Evolutionary conservation across 2,113 vertebrate genomes (phyloP), one percentile per base, ranked within the genome.

Genomic region (Otis tarda): DNA sequence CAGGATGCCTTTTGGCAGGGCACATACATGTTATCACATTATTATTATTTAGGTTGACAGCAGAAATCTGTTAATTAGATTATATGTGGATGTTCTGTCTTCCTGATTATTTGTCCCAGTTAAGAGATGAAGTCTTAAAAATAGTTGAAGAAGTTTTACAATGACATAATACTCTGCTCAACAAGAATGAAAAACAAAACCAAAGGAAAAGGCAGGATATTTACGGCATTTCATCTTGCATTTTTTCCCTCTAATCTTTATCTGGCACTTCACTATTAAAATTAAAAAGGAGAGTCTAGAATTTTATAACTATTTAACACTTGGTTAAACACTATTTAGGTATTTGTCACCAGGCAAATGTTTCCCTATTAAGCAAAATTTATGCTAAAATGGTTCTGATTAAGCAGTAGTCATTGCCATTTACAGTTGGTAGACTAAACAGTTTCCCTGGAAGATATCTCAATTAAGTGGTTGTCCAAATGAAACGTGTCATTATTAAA

Each of bases 321-420:
- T 95, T 96, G 96, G 96, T 96, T 97, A 97, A 97, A 89, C 95
- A 86, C 93, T 93, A 71, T 93, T 96, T 95, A 96, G 93, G 92
- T 96, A 94, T 93, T 93, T 97, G 96, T 97, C 96, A 96, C 89
- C 67, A 95, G 90, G 92, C 73, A 94, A 96, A 97, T 94, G 90
- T 94, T 94, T 93, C 70, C 67, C 92, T 93, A 93, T 97, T 95
- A 96, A 92, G 89, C 2, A 0, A 95, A 97, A 97, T 97, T 93
- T 95, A 94, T 93, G 86, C 89, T 76, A 96, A 97, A 94, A 94
- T 91, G 84, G 63, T 93, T 96, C 95, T 97, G 95, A 95, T 96
- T 97, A 96, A 94, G 81, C 89, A 89, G 87, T 81, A 94, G 95
- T 84, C 95, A 89, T 91, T 96, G 92, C 90, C 94, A 94, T 97